Evolutionary conservation across 2,888 invertebrate species (phyloP).

Genomic region (Antitype chi): DNA sequence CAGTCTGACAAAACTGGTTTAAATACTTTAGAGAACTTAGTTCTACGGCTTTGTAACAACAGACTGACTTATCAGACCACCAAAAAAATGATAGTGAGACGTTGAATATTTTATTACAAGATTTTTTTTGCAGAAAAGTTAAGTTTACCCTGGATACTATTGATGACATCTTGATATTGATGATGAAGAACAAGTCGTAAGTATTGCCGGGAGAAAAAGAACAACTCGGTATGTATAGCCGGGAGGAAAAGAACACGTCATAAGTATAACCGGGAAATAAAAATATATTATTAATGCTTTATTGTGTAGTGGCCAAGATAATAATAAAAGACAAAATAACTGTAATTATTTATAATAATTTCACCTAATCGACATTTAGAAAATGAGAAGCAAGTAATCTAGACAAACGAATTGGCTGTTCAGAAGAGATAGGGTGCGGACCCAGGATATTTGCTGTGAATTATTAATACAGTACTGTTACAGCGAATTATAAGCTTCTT

Average conservation of each 20-base stretch:
- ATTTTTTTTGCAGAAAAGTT: too few species aligned
- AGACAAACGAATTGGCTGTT: constrained; percentile 78
- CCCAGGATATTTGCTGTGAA: constrained; percentile 83
- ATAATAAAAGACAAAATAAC: not conserved
- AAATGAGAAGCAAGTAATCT: constrained; percentile 77
- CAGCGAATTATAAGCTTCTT: constrained; percentile 88
- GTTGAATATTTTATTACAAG: not conserved
- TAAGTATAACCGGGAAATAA: not conserved
- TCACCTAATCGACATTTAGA: constrained; percentile 49
- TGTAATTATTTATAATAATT: not conserved
- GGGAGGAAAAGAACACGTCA: not conserved
- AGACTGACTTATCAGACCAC: not conserved
- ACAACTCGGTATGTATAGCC: too few species aligned
- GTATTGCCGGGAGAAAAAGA: not conserved
- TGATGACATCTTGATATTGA: not conserved
- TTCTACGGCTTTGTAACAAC: not conserved
- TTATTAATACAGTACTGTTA: constrained; percentile 87
- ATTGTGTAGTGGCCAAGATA: not conserved
- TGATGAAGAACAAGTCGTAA: not conserved
- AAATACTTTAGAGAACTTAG: not conserved
- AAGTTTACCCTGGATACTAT: not conserved
- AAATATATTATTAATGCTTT: not conserved
- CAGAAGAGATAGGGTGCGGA: constrained; percentile 76
- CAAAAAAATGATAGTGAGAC: not conserved
- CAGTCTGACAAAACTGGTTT: not conserved